These are phyloP conservation scores for Suricata suricatta DNA, from an alignment of 2,113 vertebrate species.

Conservation along the genomic window DNA sequence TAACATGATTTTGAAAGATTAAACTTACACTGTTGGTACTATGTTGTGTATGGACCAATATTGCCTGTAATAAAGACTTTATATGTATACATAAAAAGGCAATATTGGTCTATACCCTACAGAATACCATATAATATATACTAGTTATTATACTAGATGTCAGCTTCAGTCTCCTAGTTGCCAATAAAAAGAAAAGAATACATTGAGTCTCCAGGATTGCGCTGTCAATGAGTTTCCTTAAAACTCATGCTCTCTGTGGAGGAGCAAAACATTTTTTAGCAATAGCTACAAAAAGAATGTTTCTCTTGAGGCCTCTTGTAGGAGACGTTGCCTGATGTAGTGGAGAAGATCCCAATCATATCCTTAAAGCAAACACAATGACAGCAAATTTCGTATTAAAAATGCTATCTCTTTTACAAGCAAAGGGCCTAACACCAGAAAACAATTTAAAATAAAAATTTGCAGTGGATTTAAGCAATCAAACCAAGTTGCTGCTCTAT, in stretches of 20 bases:
- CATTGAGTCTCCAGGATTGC: background rate
- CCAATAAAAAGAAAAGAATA: background rate
- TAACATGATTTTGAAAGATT: constrained; percentile 86
- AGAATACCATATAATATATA: background rate
- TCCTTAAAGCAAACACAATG: background rate
- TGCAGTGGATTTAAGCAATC: background rate
- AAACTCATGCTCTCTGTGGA: background rate
- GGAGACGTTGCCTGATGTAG: background rate
- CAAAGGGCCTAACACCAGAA: background rate
- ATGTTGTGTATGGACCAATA: constrained; percentile 86
- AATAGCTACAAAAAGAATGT: constrained; percentile 47
- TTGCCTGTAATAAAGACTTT: constrained; percentile 88
- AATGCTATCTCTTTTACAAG: background rate
- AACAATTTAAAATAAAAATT: background rate
- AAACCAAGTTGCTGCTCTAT: background rate
- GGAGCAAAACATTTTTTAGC: constrained; percentile 50
- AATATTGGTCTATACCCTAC: background rate
- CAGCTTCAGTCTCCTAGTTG: background rate
- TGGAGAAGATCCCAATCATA: background rate
- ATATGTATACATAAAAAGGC: constrained; percentile 76
- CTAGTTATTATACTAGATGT: background rate
- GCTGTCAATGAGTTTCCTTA: constrained; percentile 17
- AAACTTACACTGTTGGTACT: constrained; percentile 85
- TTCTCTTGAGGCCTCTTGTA: constrained; percentile 49
- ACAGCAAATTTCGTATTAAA: constrained; percentile 11